A percentile compares a stretch with the other conserved stretches of the same genome.
These are phyloP conservation scores for Stegana nigrithorax DNA, from an alignment of 2,888 invertebrate species.

Conservation along the genomic window DNA sequence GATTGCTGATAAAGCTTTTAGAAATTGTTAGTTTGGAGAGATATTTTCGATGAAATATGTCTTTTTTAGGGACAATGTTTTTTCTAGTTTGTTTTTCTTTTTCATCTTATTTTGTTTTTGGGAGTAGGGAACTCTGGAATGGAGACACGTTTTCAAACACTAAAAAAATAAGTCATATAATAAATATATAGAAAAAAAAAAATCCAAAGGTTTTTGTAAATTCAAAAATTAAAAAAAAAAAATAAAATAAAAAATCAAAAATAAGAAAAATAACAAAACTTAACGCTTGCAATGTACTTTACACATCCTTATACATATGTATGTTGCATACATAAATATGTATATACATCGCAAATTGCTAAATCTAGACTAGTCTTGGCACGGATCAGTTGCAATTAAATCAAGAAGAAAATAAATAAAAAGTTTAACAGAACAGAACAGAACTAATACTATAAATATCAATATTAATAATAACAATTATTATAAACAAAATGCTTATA, in stretches of 20 bases:
- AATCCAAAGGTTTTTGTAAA: background rate
- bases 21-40: too few relatives aligned
- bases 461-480: background rate
- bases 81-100: too few relatives aligned
- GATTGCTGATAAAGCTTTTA: too few relatives aligned
- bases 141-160: too few relatives aligned
- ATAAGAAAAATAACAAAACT: background rate
- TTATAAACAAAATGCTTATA: background rate
- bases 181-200: background rate
- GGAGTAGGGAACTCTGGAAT: too few relatives aligned
- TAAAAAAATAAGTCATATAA: too few relatives aligned
- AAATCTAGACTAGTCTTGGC: constrained; percentile 15
- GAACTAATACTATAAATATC: background rate
- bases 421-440: background rate
- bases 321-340: background rate
- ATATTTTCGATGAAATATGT: too few relatives aligned
- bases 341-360: background rate
- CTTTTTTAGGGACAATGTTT: too few relatives aligned
- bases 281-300: too few relatives aligned
- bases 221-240: background rate
- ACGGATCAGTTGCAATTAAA: background rate
- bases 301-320: too few relatives aligned
- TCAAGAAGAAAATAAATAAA: background rate
- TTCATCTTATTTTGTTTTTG: too few relatives aligned
- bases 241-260: background rate